Evolutionary conservation across 2,888 invertebrate species (phyloP).

Genomic region (Gortyna flavago): DNA sequence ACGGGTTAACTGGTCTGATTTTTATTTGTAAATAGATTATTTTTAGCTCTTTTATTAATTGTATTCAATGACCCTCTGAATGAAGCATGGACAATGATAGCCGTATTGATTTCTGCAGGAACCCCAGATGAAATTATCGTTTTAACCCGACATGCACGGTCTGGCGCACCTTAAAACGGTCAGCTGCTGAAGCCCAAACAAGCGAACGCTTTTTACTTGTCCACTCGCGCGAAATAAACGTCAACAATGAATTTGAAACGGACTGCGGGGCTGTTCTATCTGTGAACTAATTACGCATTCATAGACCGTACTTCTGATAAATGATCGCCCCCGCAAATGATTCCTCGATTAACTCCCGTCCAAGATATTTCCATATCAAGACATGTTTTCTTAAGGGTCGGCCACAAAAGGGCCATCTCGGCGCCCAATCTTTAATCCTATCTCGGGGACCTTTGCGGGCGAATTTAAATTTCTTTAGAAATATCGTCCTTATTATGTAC

Average conservation of each 20-base stretch:
- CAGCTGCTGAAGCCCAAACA: conserved; percentile 81
- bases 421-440: conserved; percentile 90
- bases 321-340: conserved; percentile 87
- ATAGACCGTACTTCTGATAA: conserved; percentile 85
- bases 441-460: conserved; percentile 90
- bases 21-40: conserved; percentile 16
- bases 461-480: conserved; percentile 91
- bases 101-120: conserved; percentile 75
- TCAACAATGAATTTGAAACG: conserved; percentile 76
- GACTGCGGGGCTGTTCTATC: conserved; percentile 73
- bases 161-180: conserved; percentile 82
- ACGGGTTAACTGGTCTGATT: conserved; percentile 14
- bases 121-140: conserved; percentile 84
- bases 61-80: conserved; percentile 37
- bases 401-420: conserved; percentile 90
- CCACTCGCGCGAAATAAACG: conserved; percentile 85
- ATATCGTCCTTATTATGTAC: conserved; percentile 90
- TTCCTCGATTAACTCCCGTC: conserved; percentile 87
- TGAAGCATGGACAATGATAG: conserved; percentile 68
- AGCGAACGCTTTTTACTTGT: conserved; percentile 79
- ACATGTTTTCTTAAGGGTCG: conserved; percentile 90
- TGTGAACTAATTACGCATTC: conserved; percentile 84
- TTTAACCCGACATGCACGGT: conserved; percentile 82
- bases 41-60: conserved; percentile 38
- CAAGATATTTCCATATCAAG: conserved; percentile 90